Conservation (phyloP, 2,888 invertebrate genomes). For the Digitonthophagus gazella region DNA sequence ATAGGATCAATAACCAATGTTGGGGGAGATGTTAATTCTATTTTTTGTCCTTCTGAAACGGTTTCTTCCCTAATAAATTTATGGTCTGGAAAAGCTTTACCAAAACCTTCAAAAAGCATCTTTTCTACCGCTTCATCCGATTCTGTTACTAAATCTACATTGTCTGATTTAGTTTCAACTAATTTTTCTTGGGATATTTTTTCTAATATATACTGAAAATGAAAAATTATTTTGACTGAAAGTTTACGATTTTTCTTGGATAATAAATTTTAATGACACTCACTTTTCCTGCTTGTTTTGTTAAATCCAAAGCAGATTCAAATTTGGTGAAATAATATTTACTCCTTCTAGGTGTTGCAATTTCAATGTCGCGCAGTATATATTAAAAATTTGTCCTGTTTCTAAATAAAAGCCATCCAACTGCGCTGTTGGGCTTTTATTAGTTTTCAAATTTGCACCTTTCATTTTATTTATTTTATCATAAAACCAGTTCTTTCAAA, state of each 20-base stretch:
- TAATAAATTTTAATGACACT: too few species aligned
- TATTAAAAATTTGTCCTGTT: too few species aligned
- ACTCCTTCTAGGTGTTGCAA: too few species aligned
- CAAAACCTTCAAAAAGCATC: conserved; percentile 71
- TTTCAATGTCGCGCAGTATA: too few species aligned
- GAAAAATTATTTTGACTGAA: neutral
- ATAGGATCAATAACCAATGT: conserved; percentile 99
- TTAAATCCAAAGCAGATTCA: conserved; percentile 64
- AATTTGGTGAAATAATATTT: too few species aligned
- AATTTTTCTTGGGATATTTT: conserved; percentile 60
- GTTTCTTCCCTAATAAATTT: conserved; percentile 93
- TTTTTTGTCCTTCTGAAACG: conserved; percentile 58
- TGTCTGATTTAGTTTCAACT: conserved; percentile 72
- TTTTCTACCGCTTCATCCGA: conserved; percentile 92
- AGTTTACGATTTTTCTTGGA: neutral
- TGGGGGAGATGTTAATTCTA: conserved; percentile 80
- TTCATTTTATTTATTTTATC: too few species aligned
- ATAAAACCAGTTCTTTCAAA: too few species aligned
- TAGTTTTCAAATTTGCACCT: too few species aligned
- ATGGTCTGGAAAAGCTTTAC: conserved; percentile 71
- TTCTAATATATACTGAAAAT: conserved; percentile 59
- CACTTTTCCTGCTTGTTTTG: conserved; percentile 69
- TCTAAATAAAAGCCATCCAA: too few species aligned
- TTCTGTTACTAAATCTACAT: conserved; percentile 94
- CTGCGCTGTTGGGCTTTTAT: too few species aligned